Evolutionary conservation across 2,113 vertebrate species (phyloP), one percentile per base, ranked within the genome.

Genomic region (Dasyprocta punctata): DNA sequence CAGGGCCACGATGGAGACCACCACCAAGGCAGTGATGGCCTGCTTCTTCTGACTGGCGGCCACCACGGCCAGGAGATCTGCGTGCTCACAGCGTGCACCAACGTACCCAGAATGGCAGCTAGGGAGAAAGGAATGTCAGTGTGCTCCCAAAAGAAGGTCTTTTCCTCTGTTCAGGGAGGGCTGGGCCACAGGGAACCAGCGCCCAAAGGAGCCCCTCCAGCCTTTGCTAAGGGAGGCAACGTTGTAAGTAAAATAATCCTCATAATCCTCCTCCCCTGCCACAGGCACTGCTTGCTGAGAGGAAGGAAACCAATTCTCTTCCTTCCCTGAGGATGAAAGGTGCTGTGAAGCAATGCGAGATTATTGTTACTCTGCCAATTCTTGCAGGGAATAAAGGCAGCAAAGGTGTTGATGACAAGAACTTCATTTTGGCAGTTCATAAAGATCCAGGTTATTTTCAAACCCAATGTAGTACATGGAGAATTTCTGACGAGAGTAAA

Each of bases 61-160:
- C 47, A 99, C 99, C 47, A 99, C 99, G 0, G 99, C 99, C 28
- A 99, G 99, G 65, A 99, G 99, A 98, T 99, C 99, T 0, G 99
- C 99, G 12, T 99, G 99, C 90, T 99, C 99, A 86, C 99, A 99
- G 41, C 99, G 99, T 0, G 99, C 99, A 30, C 99, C 99, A 0
- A 99, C 98, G 11, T 99, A 99, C 12, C 99, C 99, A 0, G 98
- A 98, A 67, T 99, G 99, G 96, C 99, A 99, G 95, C 99, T 99
- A 98, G 80, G 91, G 85, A 91, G 89, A 96, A 44, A 81, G n/a
- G 30, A 58, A 61, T 0, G 10, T 97, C 56, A 98, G 96, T 8
- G 17, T 0, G 13, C 11, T 80, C 41, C 2, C 0, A 24, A 22
- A 28, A 7, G 36, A 65, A 13, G 20, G 38, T 20, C 52, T 86